These are phyloP conservation scores for Columba guinea DNA, from an alignment of 2,797 vertebrate species.

Conservation along the genomic window DNA sequence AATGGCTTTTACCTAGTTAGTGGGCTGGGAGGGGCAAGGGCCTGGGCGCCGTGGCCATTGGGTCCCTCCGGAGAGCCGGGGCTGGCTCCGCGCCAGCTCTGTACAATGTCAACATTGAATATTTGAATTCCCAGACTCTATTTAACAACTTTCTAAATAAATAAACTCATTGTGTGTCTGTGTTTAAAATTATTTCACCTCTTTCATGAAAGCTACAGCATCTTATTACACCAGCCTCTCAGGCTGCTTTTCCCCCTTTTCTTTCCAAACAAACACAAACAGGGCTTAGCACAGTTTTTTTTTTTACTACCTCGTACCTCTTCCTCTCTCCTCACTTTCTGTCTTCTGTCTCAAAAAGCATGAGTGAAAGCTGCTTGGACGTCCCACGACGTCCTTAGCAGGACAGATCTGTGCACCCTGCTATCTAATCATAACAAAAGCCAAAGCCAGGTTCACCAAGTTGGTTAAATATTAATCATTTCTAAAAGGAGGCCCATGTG, in stretches of 20 bases:
- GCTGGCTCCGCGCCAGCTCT: conserved; percentile 88
- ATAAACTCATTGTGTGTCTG: conserved; percentile 92
- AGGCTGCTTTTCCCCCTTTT: conserved; percentile 64
- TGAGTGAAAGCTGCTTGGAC: background rate
- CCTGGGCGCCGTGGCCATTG: conserved; percentile 78
- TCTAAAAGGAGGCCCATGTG: conserved; percentile 64
- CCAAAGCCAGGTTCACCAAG: conserved; percentile 72
- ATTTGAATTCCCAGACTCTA: conserved; percentile 98
- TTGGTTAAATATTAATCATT: conserved; percentile 74
- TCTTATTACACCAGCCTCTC: conserved; percentile 76
- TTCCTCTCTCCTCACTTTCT: background rate
- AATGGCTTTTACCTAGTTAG: conserved; percentile 85
- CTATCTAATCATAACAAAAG: conserved; percentile 68
- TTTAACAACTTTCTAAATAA: conserved; percentile 97
- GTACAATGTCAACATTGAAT: conserved; percentile 97
- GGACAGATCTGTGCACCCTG: conserved; percentile 27
- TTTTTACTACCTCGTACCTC: conserved; percentile 29
- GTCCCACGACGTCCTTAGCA: background rate
- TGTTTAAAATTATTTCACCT: conserved; percentile 88
- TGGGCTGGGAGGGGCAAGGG: conserved; percentile 80
- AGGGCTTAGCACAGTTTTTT: conserved; percentile 11
- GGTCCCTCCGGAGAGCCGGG: conserved; percentile 78
- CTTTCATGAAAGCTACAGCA: conserved; percentile 78
- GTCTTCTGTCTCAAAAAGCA: background rate
- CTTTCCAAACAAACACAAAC: conserved; percentile 75